These are phyloP conservation scores for Archivesica marissinica DNA, from an alignment of 1,140 invertebrate genomes.

Conservation along the genomic window DNA sequence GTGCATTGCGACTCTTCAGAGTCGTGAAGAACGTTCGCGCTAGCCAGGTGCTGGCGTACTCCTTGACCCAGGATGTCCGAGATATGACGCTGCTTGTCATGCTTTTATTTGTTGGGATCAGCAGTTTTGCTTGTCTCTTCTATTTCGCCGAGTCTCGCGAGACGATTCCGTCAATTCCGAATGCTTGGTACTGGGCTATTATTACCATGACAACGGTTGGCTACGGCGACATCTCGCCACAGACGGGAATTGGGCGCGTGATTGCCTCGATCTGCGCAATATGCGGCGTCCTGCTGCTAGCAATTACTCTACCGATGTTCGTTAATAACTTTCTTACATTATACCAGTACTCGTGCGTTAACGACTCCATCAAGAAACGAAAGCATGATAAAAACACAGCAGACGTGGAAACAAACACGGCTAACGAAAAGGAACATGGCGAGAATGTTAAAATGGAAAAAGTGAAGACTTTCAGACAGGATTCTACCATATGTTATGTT, in stretches of 20 bases:
- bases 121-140: conserved; percentile 69
- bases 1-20: conserved; percentile 98
- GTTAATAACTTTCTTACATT: conserved; percentile 90
- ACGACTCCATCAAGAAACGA: conserved; percentile 25
- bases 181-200: conserved; percentile 95
- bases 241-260: conserved; percentile 74
- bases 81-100: conserved; percentile 70
- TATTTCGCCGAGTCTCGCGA: conserved; percentile 85
- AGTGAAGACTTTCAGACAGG: too few species aligned
- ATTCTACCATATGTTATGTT: too few species aligned
- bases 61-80: conserved; percentile 71
- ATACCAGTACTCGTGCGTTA: conserved; percentile 56
- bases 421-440: too few species aligned
- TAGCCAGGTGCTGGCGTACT: conserved; percentile 96
- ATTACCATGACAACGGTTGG: conserved; percentile 98
- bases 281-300: conserved; percentile 86
- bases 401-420: too few species aligned
- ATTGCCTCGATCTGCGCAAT: conserved; percentile 94
- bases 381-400: neutral
- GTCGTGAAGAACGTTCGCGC: conserved; percentile 89
- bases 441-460: too few species aligned
- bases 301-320: conserved; percentile 92
- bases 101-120: conserved; percentile 68
- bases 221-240: conserved; percentile 94
- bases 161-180: conserved; percentile 90